Conservation (phyloP, 2,113 vertebrate genomes). For the Macaca nemestrina region DNA sequence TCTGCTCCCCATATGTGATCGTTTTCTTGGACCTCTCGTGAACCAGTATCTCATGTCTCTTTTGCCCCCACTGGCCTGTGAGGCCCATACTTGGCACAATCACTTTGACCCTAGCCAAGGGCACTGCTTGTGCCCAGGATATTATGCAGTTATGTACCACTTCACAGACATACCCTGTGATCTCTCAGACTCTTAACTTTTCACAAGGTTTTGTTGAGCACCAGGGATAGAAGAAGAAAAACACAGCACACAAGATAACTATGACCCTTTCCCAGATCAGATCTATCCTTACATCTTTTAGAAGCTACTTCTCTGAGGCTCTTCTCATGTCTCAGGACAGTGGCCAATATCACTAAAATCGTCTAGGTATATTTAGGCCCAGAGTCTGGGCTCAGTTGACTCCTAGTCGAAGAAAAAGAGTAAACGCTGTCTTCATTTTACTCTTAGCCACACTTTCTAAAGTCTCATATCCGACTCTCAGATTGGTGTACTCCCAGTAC, state of each 20-base stretch:
- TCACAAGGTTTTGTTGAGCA: background rate
- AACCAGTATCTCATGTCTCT: background rate
- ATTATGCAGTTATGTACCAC: background rate
- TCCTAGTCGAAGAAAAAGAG: background rate
- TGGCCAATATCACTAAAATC: background rate
- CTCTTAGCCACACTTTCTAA: background rate
- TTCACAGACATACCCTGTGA: too few relatives aligned
- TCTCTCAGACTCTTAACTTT: background rate
- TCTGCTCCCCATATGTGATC: fast-evolving
- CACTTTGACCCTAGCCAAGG: background rate
- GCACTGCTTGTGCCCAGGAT: fast-evolving
- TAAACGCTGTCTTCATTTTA: background rate
- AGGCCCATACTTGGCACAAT: background rate
- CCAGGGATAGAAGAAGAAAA: background rate
- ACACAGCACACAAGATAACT: background rate
- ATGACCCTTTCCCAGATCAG: background rate
- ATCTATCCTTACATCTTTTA: background rate
- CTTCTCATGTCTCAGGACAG: background rate
- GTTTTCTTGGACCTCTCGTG: background rate
- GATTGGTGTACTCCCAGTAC: background rate
- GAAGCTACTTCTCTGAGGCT: background rate
- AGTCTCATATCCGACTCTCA: background rate
- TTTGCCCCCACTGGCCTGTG: background rate
- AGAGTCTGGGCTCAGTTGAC: background rate
- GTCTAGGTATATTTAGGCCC: background rate